A percentile compares a stretch with the other conserved stretches of the same genome.
These are phyloP conservation scores for Antedon mediterranea DNA, from an alignment of 53 echinoderm and acorn worm species.

Conservation along the genomic window DNA sequence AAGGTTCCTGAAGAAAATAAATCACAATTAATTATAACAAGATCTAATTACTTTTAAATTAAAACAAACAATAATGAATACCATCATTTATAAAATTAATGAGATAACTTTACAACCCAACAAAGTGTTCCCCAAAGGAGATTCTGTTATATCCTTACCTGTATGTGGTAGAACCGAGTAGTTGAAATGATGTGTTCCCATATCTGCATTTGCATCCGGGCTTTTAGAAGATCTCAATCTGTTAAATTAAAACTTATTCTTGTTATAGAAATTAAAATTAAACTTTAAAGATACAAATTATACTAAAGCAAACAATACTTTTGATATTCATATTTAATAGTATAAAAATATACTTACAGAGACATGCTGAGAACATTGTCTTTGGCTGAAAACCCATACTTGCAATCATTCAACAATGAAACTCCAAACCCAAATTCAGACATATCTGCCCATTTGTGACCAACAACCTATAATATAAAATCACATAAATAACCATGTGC, in stretches of 20 bases:
- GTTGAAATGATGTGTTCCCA: constrained; percentile 69
- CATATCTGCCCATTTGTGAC: constrained; percentile 86
- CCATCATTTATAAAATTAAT: too few species aligned
- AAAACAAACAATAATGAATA: too few species aligned
- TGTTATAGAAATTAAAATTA: too few species aligned
- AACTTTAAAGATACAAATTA: too few species aligned
- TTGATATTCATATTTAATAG: too few species aligned
- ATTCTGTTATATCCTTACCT: constrained; percentile 21
- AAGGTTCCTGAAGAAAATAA: constrained; percentile 39
- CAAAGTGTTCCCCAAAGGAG: not conserved
- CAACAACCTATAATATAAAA: constrained; percentile 42
- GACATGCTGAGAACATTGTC: constrained; percentile 56
- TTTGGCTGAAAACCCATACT: constrained; percentile 65
- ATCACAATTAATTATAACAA: not conserved
- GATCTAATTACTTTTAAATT: too few species aligned
- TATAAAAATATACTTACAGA: constrained; percentile 39
- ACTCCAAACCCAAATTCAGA: constrained; percentile 81
- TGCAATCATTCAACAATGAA: constrained; percentile 74
- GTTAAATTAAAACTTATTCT: not conserved
- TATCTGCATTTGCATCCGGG: constrained; percentile 73
- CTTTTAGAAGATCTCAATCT: constrained; percentile 73
- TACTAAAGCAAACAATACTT: too few species aligned
- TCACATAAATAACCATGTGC: not conserved
- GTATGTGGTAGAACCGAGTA: constrained; percentile 79
- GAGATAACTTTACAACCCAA: too few species aligned